Percentiles rank a stretch among this genome's conserved stretches.
phyloP scores from a whole-genome alignment of 2,888 invertebrate species.

The Gymnoscelis rufifasciata region DNA sequence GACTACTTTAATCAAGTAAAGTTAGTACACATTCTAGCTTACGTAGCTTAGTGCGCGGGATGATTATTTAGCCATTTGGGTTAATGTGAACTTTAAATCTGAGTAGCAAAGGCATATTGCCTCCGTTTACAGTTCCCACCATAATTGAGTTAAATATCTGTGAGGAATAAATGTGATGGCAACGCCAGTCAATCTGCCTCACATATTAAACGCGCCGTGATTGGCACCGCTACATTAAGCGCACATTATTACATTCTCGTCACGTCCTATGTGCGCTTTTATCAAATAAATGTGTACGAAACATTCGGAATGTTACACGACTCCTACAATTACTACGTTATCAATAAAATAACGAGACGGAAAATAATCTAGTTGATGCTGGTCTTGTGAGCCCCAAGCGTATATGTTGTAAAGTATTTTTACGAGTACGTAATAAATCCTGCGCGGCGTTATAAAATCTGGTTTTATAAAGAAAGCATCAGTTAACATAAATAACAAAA shows the following conservation, averaged over 20 bases:
- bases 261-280: conserved; percentile 60
- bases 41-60: not conserved
- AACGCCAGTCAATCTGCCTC: conserved; percentile 27
- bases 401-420: no score
- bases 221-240: conserved; percentile 53
- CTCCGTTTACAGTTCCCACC: not conserved
- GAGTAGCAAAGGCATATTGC: not conserved
- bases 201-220: conserved; percentile 57
- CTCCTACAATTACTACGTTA: conserved; percentile 48
- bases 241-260: conserved; percentile 68
- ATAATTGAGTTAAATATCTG: conserved; percentile 22
- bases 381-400: no score
- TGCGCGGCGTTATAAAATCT: no score
- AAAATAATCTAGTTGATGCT: no score
- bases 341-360: not conserved
- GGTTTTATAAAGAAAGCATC: no score
- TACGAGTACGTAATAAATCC: no score
- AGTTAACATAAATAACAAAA: no score
- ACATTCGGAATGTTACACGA: conserved; percentile 58
- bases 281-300: conserved; percentile 64
- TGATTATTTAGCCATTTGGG: not conserved
- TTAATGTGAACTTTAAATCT: not conserved
- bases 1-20: no score
- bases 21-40: not conserved
- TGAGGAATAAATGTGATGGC: conserved; percentile 21